Base-by-base conservation (phyloP, 2,888 invertebrate genomes). In the Catocala sponsa region DNA sequence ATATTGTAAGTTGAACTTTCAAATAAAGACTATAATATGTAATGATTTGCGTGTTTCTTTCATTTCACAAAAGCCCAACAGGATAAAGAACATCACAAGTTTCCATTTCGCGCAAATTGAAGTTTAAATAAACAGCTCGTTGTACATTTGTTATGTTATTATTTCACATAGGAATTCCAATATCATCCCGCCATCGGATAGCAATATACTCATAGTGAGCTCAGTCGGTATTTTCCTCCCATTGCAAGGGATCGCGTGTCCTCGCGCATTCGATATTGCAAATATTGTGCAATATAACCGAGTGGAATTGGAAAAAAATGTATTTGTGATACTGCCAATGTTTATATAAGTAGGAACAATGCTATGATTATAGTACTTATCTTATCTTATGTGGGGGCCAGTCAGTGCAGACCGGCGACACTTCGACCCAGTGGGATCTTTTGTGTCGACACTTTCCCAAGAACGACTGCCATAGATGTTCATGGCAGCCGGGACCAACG, bases 121-220 rank as follows among this genome's bases (percentile, higher is more conserved):
- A 55, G n/a, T 61, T 55, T 44, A 63, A 72, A 76, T 74, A 82
- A 78, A 78, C 74, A 72, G 74, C 52, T 62, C 56, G 63, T 65
- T 72, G 69, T 75, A 73, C 56, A 68, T 69, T 76, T 79, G 67
- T 76, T 79, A 78, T 68, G 77, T 84, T 84, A 83, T 84, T 84
- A 85, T 86, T 79, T 80, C 80, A 80, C 83, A 81, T 79, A 84
- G 84, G 88, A 91, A 91, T 91, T 90, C 89, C 91, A 91, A 91
- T 91, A 91, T 88, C 83, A 80, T 80, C 81, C 74, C 79, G 84
- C 79, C 79, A 86, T 87, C 82, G 84, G 80, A 86, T 85, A 83
- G 85, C 89, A 89, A 89, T 90, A 89, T 85, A 86, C 84, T 87
- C 82, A 80, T 83, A 81, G 83, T 78, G 82, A 81, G 82, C 81